Evolutionary conservation across 2,888 invertebrate species (phyloP).

Genomic region (Acanthacorydalis orientalis): DNA sequence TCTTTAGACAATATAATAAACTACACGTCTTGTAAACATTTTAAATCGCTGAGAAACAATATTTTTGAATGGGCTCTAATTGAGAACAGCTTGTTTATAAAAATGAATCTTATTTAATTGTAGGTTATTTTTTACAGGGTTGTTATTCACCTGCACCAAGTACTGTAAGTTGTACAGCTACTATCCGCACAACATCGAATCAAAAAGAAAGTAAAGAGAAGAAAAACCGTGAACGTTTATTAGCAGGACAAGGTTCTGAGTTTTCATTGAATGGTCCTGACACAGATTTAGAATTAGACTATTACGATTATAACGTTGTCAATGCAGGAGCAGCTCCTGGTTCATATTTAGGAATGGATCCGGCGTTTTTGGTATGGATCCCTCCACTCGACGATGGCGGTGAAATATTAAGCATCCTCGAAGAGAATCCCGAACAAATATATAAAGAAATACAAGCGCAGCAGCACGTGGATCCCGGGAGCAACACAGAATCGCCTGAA

Average conservation of each 20-base stretch:
- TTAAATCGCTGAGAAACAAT: no score
- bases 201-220: slow-evolving; percentile 65
- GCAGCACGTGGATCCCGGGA: slow-evolving; percentile 37
- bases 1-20: no score
- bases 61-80: no score
- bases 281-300: slow-evolving; percentile 66
- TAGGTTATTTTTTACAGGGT: slow-evolving; percentile 30
- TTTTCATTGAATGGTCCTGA: slow-evolving; percentile 58
- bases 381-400: slow-evolving; percentile 57
- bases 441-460: slow-evolving; percentile 25
- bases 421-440: slow-evolving; percentile 29
- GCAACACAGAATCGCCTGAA: slow-evolving; percentile 50
- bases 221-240: slow-evolving; percentile 50
- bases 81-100: no score
- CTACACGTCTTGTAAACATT: no score
- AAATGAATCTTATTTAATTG: neutral
- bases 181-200: slow-evolving; percentile 42
- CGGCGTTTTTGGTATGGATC: slow-evolving; percentile 75
- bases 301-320: slow-evolving; percentile 77
- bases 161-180: slow-evolving; percentile 41
- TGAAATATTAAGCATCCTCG: slow-evolving; percentile 43
- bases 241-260: slow-evolving; percentile 54
- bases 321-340: slow-evolving; percentile 72
- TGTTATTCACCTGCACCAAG: slow-evolving; percentile 56
- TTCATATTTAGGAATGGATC: slow-evolving; percentile 78